phyloP scores from a whole-genome alignment of 2,888 invertebrate genomes.

The Pristionchus arcanus region DNA sequence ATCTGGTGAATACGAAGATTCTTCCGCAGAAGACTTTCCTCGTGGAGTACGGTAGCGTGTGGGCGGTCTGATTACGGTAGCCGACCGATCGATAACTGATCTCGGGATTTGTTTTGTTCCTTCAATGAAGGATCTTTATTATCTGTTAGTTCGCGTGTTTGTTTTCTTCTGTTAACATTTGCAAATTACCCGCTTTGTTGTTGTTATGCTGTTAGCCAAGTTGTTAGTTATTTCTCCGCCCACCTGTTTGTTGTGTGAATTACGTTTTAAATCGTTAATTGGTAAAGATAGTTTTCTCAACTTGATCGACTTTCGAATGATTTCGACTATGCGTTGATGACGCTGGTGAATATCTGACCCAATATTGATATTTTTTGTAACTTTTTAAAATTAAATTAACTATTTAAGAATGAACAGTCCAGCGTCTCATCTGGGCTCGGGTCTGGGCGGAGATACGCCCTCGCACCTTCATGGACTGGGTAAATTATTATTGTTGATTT shows the following conservation, averaged over 20 bases:
- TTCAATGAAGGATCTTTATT: not conserved
- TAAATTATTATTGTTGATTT: constrained; percentile 53
- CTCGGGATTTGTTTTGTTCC: not conserved
- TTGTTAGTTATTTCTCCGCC: not conserved
- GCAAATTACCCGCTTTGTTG: not conserved
- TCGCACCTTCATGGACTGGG: constrained; percentile 62
- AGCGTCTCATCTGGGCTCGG: constrained; percentile 60
- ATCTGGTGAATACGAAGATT: not conserved
- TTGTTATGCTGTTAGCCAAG: constrained; percentile 12
- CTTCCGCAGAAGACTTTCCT: constrained; percentile 47
- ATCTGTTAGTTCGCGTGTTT: not conserved
- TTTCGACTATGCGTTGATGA: not conserved
- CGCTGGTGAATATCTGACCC: not conserved
- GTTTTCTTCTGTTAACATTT: not conserved
- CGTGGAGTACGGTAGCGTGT: constrained; percentile 50
- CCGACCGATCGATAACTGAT: constrained; percentile 14
- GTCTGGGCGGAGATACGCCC: constrained; percentile 68
- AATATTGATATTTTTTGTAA: not conserved
- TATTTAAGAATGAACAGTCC: constrained; percentile 65
- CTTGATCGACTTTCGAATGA: not conserved
- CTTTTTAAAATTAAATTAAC: not conserved
- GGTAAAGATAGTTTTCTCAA: not conserved
- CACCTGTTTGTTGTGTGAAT: not conserved
- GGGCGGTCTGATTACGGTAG: constrained; percentile 45
- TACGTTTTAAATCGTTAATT: constrained; percentile 11